Evolutionary conservation across 1,140 invertebrate genomes (phyloP).

Genomic region (Apolygus lucorum): DNA sequence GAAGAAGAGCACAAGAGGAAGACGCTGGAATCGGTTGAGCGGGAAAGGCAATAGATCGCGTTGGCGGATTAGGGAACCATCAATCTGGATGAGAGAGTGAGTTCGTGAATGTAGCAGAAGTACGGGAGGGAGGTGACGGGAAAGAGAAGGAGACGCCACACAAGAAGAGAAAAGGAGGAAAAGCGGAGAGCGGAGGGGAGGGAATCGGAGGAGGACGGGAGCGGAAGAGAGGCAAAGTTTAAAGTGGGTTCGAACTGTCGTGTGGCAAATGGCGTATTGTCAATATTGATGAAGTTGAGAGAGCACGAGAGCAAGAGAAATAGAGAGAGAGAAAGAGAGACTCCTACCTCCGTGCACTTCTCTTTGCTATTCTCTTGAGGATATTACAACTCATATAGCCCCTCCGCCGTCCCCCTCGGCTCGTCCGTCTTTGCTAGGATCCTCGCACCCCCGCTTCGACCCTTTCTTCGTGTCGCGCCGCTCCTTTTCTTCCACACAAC

Average conservation of each 20-base stretch:
- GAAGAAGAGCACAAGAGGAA: too few species aligned
- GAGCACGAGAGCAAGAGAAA: constrained; percentile 9
- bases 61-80: background rate
- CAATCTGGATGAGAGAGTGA: background rate
- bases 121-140: background rate
- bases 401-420: background rate
- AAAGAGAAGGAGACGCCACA: background rate
- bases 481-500: constrained; percentile 10
- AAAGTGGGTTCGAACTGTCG: constrained; percentile 21
- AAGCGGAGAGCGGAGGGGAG: too few species aligned
- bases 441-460: background rate
- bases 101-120: background rate
- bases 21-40: too few species aligned
- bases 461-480: background rate
- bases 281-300: constrained; percentile 21
- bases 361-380: constrained; percentile 17
- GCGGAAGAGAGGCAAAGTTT: constrained; percentile 3
- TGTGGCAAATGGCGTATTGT: constrained; percentile 20
- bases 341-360: constrained; percentile 4
- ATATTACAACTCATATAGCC: constrained; percentile 20
- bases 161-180: background rate
- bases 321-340: background rate
- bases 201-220: too few species aligned
- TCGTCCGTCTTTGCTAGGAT: too few species aligned
- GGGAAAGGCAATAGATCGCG: background rate